Base-by-base conservation (phyloP, 2,113 vertebrate species). In the Ameiurus melas region DNA sequence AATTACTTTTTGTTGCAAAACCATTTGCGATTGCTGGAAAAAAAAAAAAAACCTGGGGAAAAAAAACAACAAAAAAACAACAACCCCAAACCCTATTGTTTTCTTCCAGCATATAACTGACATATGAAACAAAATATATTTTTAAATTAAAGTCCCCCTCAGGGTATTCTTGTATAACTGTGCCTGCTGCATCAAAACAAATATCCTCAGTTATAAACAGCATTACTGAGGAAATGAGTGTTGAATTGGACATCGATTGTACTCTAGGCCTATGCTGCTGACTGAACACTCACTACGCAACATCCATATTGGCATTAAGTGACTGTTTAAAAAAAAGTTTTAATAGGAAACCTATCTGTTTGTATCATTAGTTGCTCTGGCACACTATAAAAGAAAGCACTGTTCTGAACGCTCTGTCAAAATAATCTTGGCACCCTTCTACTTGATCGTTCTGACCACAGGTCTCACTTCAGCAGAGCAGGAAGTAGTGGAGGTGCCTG, bases 131-230 rank as follows among this genome's bases (percentile, higher is more conserved):
- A 85, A 62, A 27, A 62, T 39, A 43, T 43, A 81, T 80, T 55
- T 70, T 55, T 70, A 79, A 51, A 87, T 87, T 20, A 81, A 68
- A 81, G n/a, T 87, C 60, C 77, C 47, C 43, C 51, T 87, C 86
- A 7, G 60, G 39, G 47, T 87, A 68, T 86, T 80, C 60, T 55
- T 80, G 33, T 68, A 77, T 60, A 86, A 53, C 60, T 55, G 33
- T 87, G 77, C 79, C 86, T 53, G 79, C 47, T 87, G 62, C 62
- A 81, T 81, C 62, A 81, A 70, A 70, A 87, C 14, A 81, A 64
- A 87, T 64, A 85, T 62, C 55, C 77, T 66, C 47, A 17, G 60
- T 33, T 81, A 70, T 87, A 87, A 81, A 68, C 77, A 70, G 39
- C 55, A 55, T 80, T 51, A 86, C 58, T 53, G 85, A 66, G 85